Conservation (phyloP, 2,113 vertebrate genomes). For the Bostrychus sinensis region DNA sequence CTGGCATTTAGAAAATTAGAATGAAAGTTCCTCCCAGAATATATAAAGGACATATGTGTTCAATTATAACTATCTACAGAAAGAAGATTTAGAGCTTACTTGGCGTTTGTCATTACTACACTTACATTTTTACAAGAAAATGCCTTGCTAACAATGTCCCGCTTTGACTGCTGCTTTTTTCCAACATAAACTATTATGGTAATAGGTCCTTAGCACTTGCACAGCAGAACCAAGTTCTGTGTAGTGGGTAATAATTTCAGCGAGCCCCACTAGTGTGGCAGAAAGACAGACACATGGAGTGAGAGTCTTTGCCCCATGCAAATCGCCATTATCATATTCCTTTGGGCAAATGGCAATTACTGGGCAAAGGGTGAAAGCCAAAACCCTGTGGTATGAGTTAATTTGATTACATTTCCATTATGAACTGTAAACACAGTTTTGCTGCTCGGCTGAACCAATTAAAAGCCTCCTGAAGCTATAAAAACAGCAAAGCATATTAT, state of each 20-base stretch:
- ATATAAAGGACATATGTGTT: neutral
- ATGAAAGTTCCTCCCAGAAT: neutral
- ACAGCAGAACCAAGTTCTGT: slow-evolving; percentile 2
- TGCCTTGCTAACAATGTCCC: neutral
- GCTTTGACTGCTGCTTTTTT: neutral
- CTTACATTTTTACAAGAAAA: neutral
- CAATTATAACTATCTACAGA: neutral
- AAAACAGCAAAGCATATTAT: slow-evolving; percentile 45
- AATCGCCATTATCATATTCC: slow-evolving; percentile 69
- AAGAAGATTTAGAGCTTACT: neutral
- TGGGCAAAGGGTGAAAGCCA: slow-evolving; percentile 72
- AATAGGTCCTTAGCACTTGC: slow-evolving; percentile 15
- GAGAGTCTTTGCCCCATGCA: slow-evolving; percentile 63
- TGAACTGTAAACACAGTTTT: slow-evolving; percentile 80
- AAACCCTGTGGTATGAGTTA: slow-evolving; percentile 73
- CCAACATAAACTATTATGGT: neutral
- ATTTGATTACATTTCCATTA: slow-evolving; percentile 82
- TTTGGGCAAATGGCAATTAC: slow-evolving; percentile 76
- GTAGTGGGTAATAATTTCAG: slow-evolving; percentile 41
- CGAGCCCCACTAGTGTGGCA: slow-evolving; percentile 51
- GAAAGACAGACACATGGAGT: slow-evolving; percentile 49
- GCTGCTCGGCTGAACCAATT: slow-evolving; percentile 74
- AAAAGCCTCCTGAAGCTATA: slow-evolving; percentile 74
- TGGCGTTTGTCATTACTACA: neutral
- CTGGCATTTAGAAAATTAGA: slow-evolving; percentile 9